These are phyloP conservation scores for Heliocidaris erythrogramma DNA, from an alignment of 35 echinoderm and acorn worm species.

Conservation along the genomic window DNA sequence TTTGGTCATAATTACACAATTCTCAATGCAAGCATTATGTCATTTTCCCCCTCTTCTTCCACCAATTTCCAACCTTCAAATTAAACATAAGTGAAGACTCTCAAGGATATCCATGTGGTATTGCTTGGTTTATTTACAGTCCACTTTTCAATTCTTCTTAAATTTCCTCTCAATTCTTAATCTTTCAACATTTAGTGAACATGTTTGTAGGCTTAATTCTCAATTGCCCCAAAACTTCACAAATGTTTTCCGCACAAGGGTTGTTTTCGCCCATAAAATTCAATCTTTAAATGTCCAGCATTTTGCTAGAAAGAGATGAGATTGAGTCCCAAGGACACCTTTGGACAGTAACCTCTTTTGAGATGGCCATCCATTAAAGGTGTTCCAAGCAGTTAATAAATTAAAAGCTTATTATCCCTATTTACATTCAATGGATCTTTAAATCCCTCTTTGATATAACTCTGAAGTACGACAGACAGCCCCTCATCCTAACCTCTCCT, in stretches of 20 bases:
- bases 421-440: background rate
- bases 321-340: background rate
- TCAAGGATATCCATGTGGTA: background rate
- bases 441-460: background rate
- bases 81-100: background rate
- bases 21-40: background rate
- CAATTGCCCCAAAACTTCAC: background rate
- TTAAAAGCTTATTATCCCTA: background rate
- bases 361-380: background rate
- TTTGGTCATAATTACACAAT: background rate
- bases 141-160: background rate
- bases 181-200: background rate
- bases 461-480: background rate
- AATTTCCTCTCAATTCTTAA: conserved; percentile 1
- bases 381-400: conserved; percentile 2
- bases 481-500: background rate
- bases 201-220: background rate
- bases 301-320: background rate
- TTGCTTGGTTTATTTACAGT: background rate
- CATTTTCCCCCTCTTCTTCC: background rate
- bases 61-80: background rate
- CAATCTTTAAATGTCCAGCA: background rate
- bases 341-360: background rate
- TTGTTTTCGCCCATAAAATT: background rate
- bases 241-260: background rate